phyloP scores from a whole-genome alignment of 30 jellyfish, hydroid and myxozoan species.

The Clytia hemisphaerica region DNA sequence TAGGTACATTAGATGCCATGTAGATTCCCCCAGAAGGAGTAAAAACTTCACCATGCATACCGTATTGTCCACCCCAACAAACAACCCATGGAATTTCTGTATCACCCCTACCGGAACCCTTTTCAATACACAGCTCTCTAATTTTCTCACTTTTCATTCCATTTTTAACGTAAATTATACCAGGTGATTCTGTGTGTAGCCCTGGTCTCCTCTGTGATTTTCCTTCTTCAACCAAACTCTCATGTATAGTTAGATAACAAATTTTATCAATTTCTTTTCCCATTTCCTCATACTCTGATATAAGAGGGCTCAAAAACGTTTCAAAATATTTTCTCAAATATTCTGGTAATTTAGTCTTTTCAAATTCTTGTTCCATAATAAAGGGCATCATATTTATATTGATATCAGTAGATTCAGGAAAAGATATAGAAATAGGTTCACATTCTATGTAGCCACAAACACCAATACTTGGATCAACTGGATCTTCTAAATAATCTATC shows the following conservation, averaged over 20 bases:
- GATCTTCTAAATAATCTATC: no score
- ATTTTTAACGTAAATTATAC: conserved; percentile 7
- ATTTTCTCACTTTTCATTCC: not conserved
- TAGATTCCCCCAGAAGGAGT: conserved; percentile 42
- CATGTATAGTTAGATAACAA: conserved; percentile 47
- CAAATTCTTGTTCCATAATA: conserved; percentile 3
- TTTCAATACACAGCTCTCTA: no score
- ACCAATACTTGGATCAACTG: no score
- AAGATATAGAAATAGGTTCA: no score
- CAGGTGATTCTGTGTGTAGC: conserved; percentile 57
- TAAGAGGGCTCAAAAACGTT: not conserved
- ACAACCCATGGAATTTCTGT: no score
- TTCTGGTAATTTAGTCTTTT: conserved; percentile 23
- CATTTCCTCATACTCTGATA: not conserved
- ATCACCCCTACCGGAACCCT: not conserved
- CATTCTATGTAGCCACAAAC: no score
- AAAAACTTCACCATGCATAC: no score
- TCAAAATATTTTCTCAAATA: conserved; percentile 8
- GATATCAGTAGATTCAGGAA: conserved; percentile 34
- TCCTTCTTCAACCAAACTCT: conserved; percentile 32
- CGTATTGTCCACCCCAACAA: no score
- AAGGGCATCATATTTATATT: conserved; percentile 64
- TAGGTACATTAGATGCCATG: conserved; percentile 60
- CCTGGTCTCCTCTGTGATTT: conserved; percentile 56
- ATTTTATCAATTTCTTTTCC: no score